Base-by-base conservation (phyloP, 2,113 vertebrate genomes). In the Camelus dromedarius region DNA sequence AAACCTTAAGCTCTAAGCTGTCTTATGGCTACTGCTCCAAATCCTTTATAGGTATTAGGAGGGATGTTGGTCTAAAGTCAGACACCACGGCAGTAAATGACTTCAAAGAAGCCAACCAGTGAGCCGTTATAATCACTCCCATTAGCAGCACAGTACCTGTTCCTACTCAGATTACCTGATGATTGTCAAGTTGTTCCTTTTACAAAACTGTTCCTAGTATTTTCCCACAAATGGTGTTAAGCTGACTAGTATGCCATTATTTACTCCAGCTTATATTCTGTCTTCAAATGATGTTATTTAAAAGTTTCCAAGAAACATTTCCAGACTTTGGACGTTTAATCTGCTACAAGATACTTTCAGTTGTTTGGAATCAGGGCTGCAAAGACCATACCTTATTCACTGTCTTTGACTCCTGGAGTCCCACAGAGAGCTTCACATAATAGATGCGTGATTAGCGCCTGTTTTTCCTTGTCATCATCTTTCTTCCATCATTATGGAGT, bases 121-220 rank as follows among this genome's bases (percentile, higher is more conserved):
- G 19, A 88, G 67, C 38, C 46, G 5, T 64, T 54, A 58, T 70
- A 72, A 46, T 85, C 9, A 28, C 62, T 83, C 58, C 67, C 64
- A 66, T 56, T 87, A 69, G 90, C 96, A 88, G 32, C 62, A 82
- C 69, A 90, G 30, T 66, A 48, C 38, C 42, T 93, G 20, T 67
- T 94, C 50, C 46, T 97, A 95, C 94, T 88, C 58, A 81, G 95
- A 94, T 95, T 93, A 84, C 32, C 10, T n/a, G 70, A 60, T 32
- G 16, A 13, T 80, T 91, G 20, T 64, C 72, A 94, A 92, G 64
- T 50, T 88, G 54, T 76, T 97, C 50, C 35, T 81, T 93, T 87
- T 15, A 46, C 58, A 81, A 92, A 97, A 94, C 62, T 14, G 16
- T 84, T 96, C 38, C 70, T 94, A 48, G 8, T 64, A 28, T 79